phyloP scores from a whole-genome alignment of 92 coral and sea anemone genomes.

The Palythoa caribaeorum region DNA sequence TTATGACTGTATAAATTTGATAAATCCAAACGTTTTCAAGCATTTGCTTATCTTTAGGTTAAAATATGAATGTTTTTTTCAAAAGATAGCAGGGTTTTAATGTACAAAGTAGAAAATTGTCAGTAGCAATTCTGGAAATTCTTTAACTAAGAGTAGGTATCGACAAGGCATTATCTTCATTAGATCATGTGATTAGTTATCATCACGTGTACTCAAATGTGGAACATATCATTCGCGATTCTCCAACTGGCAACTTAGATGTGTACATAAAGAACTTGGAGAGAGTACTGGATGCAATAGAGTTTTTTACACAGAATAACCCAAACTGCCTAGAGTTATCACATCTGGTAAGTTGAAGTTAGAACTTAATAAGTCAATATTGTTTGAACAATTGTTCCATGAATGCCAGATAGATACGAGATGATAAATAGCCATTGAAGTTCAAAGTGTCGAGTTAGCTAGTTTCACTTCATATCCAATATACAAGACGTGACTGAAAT shows the following conservation, averaged over 20 bases:
- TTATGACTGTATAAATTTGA: too few relatives aligned
- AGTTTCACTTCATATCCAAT: too few relatives aligned
- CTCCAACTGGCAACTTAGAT: conserved; percentile 94
- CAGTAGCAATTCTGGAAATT: not conserved
- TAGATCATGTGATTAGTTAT: conserved; percentile 97
- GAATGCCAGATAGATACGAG: too few relatives aligned
- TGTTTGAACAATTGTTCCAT: too few relatives aligned
- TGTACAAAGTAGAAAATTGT: too few relatives aligned
- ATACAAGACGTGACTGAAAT: not conserved
- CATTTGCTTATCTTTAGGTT: too few relatives aligned
- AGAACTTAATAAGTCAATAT: not conserved
- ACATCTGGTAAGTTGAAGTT: conserved; percentile 71
- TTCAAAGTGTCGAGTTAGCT: too few relatives aligned
- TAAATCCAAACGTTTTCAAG: too few relatives aligned
- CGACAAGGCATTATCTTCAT: conserved; percentile 83
- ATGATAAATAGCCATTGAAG: too few relatives aligned
- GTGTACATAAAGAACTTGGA: conserved; percentile 90
- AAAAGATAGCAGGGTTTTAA: too few relatives aligned
- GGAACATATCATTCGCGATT: conserved; percentile 94
- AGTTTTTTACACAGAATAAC: conserved; percentile 93
- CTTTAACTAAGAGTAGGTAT: conserved; percentile 76
- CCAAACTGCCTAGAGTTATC: conserved; percentile 96
- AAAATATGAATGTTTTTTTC: too few relatives aligned
- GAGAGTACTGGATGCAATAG: conserved; percentile 98
- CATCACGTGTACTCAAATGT: conserved; percentile 95